A percentile compares a stretch with the other conserved stretches of the same genome.
phyloP scores from a whole-genome alignment of 2,113 vertebrate genomes.

The Sakesphorus luctuosus region DNA sequence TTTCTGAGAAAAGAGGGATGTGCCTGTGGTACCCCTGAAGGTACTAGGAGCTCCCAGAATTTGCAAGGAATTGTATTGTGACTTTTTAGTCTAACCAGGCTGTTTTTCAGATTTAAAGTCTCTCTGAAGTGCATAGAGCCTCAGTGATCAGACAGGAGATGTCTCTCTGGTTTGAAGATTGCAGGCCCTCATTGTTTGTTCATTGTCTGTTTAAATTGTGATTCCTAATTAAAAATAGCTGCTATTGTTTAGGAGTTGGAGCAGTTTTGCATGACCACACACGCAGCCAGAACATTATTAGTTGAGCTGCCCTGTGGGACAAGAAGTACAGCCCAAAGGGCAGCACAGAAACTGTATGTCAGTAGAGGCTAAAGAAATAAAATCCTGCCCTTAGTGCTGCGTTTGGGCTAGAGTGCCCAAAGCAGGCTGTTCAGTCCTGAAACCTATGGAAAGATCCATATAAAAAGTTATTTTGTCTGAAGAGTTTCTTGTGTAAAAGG shows the following conservation, averaged over 20 bases:
- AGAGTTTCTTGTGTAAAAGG: neutral
- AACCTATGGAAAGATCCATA: neutral
- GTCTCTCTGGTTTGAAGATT: neutral
- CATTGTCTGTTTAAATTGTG: neutral
- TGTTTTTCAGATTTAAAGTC: neutral
- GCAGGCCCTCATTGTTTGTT: neutral
- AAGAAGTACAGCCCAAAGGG: neutral
- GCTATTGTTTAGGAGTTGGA: neutral
- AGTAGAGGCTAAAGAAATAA: neutral
- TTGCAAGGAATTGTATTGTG: neutral
- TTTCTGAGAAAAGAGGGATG: neutral
- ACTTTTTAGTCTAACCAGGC: neutral
- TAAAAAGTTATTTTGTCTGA: neutral
- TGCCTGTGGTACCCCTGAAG: neutral
- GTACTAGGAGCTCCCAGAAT: neutral
- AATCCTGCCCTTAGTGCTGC: neutral
- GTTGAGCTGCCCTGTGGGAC: neutral
- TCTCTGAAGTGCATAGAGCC: accelerated
- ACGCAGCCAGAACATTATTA: neutral
- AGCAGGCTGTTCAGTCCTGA: neutral
- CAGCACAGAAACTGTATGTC: neutral
- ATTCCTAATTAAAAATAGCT: conserved; percentile 27
- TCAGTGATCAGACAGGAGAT: neutral
- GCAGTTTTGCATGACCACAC: neutral
- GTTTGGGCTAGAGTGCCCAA: neutral